These are phyloP conservation scores for Salvelinus sp. DNA, from an alignment of 2,113 vertebrate genomes.

Conservation along the genomic window DNA sequence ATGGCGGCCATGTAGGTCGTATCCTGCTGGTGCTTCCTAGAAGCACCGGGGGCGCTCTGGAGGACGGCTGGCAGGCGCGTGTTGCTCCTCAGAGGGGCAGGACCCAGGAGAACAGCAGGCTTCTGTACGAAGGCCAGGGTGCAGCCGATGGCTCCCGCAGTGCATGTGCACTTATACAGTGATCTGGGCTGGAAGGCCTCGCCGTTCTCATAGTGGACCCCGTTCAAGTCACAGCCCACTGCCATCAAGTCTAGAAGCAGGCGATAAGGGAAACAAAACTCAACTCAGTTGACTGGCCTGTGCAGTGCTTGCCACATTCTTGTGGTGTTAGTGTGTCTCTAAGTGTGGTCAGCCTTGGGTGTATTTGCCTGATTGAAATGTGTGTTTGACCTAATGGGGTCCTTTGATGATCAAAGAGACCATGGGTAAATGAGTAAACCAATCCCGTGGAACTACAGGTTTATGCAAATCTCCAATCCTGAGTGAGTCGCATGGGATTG, in stretches of 20 bases:
- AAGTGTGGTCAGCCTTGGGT: neutral
- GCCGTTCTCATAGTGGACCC: constrained; percentile 85
- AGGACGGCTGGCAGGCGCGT: constrained; percentile 56
- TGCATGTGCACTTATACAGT: constrained; percentile 89
- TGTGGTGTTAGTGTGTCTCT: neutral
- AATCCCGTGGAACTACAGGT: neutral
- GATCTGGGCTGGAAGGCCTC: constrained; percentile 86
- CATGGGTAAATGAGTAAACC: neutral
- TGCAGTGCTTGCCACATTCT: neutral
- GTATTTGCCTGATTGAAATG: neutral
- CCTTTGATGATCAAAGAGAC: neutral
- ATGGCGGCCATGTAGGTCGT: constrained; percentile 74
- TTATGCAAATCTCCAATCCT: neutral
- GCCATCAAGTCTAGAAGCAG: constrained; percentile 83
- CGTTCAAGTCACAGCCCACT: constrained; percentile 91
- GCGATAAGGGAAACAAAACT: neutral
- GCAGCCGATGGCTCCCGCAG: constrained; percentile 90
- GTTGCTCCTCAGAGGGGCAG: constrained; percentile 58
- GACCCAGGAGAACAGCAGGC: constrained; percentile 64
- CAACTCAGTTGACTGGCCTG: neutral
- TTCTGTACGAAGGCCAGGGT: constrained; percentile 83
- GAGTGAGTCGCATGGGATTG: neutral
- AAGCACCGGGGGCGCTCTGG: constrained; percentile 48
- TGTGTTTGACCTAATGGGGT: neutral
- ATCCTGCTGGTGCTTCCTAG: constrained; percentile 74